Evolutionary conservation across 2,888 invertebrate species (phyloP).

Genomic region (Hypsopygia costalis): DNA sequence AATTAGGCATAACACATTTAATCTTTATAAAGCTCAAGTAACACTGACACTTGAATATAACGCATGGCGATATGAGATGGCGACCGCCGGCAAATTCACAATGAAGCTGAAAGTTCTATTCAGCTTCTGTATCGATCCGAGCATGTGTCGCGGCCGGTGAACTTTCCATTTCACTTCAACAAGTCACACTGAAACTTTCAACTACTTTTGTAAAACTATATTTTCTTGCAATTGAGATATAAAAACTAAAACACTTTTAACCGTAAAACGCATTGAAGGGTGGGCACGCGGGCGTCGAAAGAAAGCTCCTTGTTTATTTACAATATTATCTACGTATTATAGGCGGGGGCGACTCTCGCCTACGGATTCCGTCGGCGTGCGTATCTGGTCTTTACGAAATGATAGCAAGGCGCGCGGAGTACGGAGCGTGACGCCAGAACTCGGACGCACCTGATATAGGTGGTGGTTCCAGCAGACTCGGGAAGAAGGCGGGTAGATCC

Average conservation of each 20-base stretch:
- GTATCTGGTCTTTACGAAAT: background rate
- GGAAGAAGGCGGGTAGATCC: constrained; percentile 96
- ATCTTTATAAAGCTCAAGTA: background rate
- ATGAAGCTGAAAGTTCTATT: constrained; percentile 43
- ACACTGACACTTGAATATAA: constrained; percentile 3
- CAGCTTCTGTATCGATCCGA: constrained; percentile 63
- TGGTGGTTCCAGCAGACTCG: constrained; percentile 92
- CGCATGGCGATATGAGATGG: constrained; percentile 9
- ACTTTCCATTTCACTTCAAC: constrained; percentile 69
- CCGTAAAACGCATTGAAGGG: constrained; percentile 12
- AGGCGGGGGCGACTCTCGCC: constrained; percentile 48
- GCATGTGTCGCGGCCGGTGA: constrained; percentile 48
- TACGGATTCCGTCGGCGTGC: constrained; percentile 38
- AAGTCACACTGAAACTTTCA: constrained; percentile 39
- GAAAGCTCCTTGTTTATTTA: constrained; percentile 62
- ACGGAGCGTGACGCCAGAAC: constrained; percentile 17
- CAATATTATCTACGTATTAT: constrained; percentile 57
- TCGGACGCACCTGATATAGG: constrained; percentile 92
- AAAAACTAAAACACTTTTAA: constrained; percentile 3
- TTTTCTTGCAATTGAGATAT: background rate
- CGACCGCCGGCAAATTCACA: constrained; percentile 30
- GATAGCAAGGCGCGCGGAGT: constrained; percentile 14
- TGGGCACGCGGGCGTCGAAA: constrained; percentile 2
- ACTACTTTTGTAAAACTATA: background rate
- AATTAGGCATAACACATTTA: background rate